Conservation (phyloP, 2,888 invertebrate genomes). For the Silvanus unidentatus region DNA sequence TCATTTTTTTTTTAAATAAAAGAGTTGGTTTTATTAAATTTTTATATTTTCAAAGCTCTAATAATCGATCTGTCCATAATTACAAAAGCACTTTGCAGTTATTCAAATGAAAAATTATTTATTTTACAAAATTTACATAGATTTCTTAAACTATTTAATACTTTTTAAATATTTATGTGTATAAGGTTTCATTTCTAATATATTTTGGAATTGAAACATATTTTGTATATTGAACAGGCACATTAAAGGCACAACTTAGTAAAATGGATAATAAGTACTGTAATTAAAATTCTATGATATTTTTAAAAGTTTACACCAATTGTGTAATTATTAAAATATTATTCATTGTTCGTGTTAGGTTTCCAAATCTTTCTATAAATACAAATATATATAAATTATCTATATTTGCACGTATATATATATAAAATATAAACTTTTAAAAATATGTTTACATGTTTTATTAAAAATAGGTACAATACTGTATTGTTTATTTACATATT, state of each 20-base stretch:
- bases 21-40: constrained; percentile 26
- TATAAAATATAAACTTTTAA: constrained; percentile 17
- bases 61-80: constrained; percentile 35
- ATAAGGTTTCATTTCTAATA: constrained; percentile 14
- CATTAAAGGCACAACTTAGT: constrained; percentile 41
- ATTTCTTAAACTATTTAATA: constrained; percentile 24
- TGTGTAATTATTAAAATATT: not conserved
- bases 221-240: constrained; percentile 24
- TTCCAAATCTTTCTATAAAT: too few species aligned
- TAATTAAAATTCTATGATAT: constrained; percentile 10
- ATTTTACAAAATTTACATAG: constrained; percentile 44
- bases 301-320: constrained; percentile 13
- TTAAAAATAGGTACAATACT: constrained; percentile 26
- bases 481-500: constrained; percentile 36
- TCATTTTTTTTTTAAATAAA: too few species aligned
- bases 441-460: constrained; percentile 14
- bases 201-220: constrained; percentile 11
- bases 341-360: not conserved
- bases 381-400: too few species aligned
- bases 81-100: constrained; percentile 36
- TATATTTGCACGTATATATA: too few species aligned
- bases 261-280: constrained; percentile 35
- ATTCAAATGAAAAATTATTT: constrained; percentile 11
- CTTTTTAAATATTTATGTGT: constrained; percentile 24
- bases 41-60: constrained; percentile 43